Conservation (phyloP, 2,797 vertebrate species). For the Myotis daubentonii region DNA sequence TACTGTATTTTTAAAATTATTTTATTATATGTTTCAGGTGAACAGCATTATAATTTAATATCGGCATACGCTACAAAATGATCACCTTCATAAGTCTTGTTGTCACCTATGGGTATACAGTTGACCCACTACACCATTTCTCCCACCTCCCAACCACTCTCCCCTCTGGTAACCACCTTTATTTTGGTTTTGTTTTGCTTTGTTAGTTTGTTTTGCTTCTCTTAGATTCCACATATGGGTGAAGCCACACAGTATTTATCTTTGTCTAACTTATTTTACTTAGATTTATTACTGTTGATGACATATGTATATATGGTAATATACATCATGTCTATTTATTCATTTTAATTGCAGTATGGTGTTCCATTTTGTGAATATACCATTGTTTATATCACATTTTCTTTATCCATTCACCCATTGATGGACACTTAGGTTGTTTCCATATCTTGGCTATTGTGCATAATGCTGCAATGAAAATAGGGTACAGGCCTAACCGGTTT, state of each 20-base stretch:
- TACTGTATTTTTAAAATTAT: not conserved
- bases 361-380: not conserved
- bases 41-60: not conserved
- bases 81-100: not conserved
- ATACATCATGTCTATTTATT: not conserved
- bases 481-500: too few relatives aligned
- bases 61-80: not conserved
- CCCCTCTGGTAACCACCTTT: not conserved
- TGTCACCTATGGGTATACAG: not conserved
- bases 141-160: not conserved
- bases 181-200: not conserved
- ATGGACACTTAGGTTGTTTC: not conserved
- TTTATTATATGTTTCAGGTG: not conserved
- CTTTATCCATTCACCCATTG: not conserved
- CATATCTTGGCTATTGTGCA: not conserved
- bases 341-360: not conserved
- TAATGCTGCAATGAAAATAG: not conserved
- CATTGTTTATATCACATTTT: not conserved
- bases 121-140: not conserved
- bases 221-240: not conserved
- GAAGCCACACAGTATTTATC: not conserved
- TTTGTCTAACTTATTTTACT: not conserved
- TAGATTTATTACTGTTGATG: not conserved
- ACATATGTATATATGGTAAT: not conserved
- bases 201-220: not conserved